Base-by-base conservation (phyloP, 2,888 invertebrate species). In the Cephus spinipes region DNA sequence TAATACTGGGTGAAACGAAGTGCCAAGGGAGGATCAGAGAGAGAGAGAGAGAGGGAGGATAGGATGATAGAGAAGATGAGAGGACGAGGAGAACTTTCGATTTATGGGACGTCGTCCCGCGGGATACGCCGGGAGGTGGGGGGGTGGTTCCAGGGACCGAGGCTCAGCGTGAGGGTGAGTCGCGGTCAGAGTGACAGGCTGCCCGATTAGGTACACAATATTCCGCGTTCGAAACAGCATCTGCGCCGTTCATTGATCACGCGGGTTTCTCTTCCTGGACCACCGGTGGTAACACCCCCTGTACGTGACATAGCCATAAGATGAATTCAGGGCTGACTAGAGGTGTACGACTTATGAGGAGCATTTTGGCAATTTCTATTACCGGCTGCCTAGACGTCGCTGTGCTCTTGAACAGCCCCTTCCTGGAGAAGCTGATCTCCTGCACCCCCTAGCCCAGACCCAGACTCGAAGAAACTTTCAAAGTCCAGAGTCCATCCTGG, bases 131-230 rank as follows among this genome's bases (percentile, higher is more conserved):
- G 35, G 4, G 35, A 3, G 11, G 32, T 80, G 77, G 81, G 78
- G 79, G 81, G 80, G 79, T 77, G 73, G 73, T 34, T 74, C 32
- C 74, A 77, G 40, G 40, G 40, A 55, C 9, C 23, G 9, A 23
- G 40, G 23, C 40, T 55, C 23, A 23, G 40, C 23, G 40, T 55
- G 33, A 77, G 79, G 81, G 83, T 79, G 81, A 76, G 83, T 81
- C 89, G 89, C 86, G 91, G 91, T 91, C 91, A 90, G 87, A 91
- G 89, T 90, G 91, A 91, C 91, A 90, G 91, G 89, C 88, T 87
- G 89, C 89, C 85, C 90, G 91, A 91, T 91, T 91, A 91, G 89
- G 88, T 89, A 89, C 88, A 89, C 91, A 90, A 91, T 91, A 90
- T 89, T 90, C 88, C 83, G 86, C 86, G 87, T 88, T 86, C 86